Base-by-base conservation (phyloP, 2,797 vertebrate genomes). In the Oreonectes daqikongensis region DNA sequence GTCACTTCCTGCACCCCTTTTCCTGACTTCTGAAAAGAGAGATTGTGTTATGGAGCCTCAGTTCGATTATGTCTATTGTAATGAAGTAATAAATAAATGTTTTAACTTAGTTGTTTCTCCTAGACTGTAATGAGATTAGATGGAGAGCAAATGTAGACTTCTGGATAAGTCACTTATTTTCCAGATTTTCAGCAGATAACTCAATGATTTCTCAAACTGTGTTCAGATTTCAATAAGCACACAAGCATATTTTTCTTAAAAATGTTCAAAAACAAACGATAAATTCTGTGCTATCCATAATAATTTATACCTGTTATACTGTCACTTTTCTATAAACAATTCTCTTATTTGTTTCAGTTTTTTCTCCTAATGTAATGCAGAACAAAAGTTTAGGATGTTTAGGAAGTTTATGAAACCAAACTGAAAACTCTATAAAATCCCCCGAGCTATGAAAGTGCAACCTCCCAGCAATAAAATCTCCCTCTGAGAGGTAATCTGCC, bases 401-500 rank as follows among this genome's bases (percentile, higher is more conserved):
- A 15, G 40, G 3, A 55, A 55, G 22, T 24, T 55, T 8, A 26
- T 24, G 11, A 26, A 55, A 26, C 20, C 11, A 12, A 22, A 20
- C 10, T 26, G 52, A 14, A 14, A 26, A 14, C 52, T 55, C 20
- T 11, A 53, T 53, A 53, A 53, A 53, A 12, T 53, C 52, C 24
- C 11, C 22, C 14, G 52, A 53, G 53, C 24, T 7, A 26, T 57
- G 24, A 57, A 7, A 17, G 53, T 28, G 24, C 53, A 57, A 57
- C 53, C 12, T 57, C 12, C 0, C 10, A 57, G 24, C 24, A 28
- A 57, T 26, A 28, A 57, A 28, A 17, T 57, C 24, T 57, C 22
- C 24, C 26, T 30, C 14, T 8, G 26, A 57, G 55, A 55, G 24
- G 53, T 72, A 52, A 79, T 78, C 72, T 72, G 68, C 77, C 73